A percentile compares a stretch with the other conserved stretches of the same genome.
These are phyloP conservation scores for Microdon myrmicae DNA, from an alignment of 2,888 invertebrate genomes.

Conservation along the genomic window DNA sequence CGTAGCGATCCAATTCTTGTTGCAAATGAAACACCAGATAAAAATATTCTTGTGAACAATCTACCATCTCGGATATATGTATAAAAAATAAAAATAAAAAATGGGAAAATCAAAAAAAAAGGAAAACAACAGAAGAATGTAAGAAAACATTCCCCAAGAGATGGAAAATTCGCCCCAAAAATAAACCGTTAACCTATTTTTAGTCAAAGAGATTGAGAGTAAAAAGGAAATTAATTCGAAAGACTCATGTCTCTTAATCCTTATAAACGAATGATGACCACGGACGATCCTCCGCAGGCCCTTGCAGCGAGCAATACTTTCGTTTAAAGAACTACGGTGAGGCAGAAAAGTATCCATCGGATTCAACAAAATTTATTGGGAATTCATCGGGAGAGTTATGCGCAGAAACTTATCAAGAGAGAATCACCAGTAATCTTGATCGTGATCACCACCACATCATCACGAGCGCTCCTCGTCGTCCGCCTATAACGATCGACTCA, in stretches of 20 bases:
- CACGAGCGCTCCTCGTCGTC: slow-evolving; percentile 33
- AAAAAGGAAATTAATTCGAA: neutral
- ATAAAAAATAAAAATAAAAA: no score
- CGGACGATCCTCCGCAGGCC: no score
- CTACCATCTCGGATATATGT: no score
- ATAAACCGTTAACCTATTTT: slow-evolving; percentile 37
- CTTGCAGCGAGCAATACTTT: no score
- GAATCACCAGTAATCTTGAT: slow-evolving; percentile 24
- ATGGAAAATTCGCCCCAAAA: slow-evolving; percentile 49
- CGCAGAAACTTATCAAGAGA: no score
- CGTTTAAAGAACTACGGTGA: slow-evolving; percentile 38
- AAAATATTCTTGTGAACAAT: slow-evolving; percentile 40
- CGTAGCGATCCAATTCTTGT: slow-evolving; percentile 8
- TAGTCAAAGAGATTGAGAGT: slow-evolving; percentile 28
- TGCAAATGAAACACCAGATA: slow-evolving; percentile 44
- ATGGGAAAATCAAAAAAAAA: slow-evolving; percentile 9
- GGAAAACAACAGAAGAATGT: no score
- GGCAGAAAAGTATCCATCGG: slow-evolving; percentile 35
- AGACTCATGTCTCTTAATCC: slow-evolving; percentile 18
- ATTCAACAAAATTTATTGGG: slow-evolving; percentile 11
- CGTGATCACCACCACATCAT: slow-evolving; percentile 11
- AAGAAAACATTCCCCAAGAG: slow-evolving; percentile 37
- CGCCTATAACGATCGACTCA: slow-evolving; percentile 62
- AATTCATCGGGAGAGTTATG: slow-evolving; percentile 2
- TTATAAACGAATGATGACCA: slow-evolving; percentile 22